Evolutionary conservation across 1,140 invertebrate species (phyloP).

Genomic region (Drosophila nasuta): DNA sequence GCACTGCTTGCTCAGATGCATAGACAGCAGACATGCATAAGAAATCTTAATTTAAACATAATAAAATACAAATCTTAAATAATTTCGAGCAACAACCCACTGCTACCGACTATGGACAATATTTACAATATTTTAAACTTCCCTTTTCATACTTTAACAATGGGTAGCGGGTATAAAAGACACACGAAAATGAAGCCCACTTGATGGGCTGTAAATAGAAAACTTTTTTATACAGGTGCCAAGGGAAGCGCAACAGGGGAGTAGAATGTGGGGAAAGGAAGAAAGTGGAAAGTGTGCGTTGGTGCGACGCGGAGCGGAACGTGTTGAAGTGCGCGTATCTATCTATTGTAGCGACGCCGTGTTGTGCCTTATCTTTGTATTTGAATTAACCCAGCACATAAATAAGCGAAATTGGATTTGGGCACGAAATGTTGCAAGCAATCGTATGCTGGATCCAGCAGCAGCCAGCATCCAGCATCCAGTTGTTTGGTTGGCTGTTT

Average conservation of each 20-base stretch:
- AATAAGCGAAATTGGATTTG: slow-evolving; percentile 78
- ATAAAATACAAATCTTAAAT: background rate
- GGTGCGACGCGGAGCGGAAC: slow-evolving; percentile 19
- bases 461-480: background rate
- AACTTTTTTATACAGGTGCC: slow-evolving; percentile 66
- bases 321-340: slow-evolving; percentile 56
- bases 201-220: slow-evolving; percentile 76
- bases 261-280: no score
- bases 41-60: background rate
- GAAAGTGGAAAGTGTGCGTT: background rate
- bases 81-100: background rate
- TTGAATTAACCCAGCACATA: slow-evolving; percentile 72
- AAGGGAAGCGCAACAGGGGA: slow-evolving; percentile 6
- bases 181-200: slow-evolving; percentile 64
- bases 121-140: background rate
- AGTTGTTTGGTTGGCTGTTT: background rate
- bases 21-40: background rate
- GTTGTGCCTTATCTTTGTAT: slow-evolving; percentile 78
- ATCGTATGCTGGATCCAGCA: slow-evolving; percentile 1
- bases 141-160: background rate
- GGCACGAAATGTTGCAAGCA: slow-evolving; percentile 41
- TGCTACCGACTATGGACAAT: background rate
- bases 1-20: background rate
- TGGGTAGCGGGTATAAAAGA: slow-evolving; percentile 37
- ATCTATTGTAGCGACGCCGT: slow-evolving; percentile 53